A percentile compares a stretch with the other conserved stretches of the same genome.
Evolutionary conservation across 2,888 invertebrate genomes (phyloP).

Genomic region (Chesias legatella): DNA sequence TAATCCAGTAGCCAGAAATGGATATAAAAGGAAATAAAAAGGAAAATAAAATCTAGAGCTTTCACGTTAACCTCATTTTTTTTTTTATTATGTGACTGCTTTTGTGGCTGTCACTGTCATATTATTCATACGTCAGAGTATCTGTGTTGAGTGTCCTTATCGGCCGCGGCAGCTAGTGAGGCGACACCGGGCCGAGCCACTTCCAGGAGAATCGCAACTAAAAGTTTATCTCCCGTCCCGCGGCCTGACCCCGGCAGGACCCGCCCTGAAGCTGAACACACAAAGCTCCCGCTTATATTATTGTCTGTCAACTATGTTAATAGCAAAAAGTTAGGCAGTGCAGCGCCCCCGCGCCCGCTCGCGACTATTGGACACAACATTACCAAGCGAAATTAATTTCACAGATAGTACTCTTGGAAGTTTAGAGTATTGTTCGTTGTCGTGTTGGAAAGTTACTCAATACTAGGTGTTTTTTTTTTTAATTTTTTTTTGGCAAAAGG

Average conservation of each 20-base stretch:
- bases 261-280: background rate
- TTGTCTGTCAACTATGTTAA: conserved; percentile 36
- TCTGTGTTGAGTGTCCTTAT: too few species aligned
- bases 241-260: background rate
- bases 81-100: too few species aligned
- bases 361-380: conserved; percentile 31
- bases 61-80: too few species aligned
- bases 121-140: too few species aligned
- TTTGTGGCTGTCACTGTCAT: too few species aligned
- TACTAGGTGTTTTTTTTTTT: conserved; percentile 11
- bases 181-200: too few species aligned
- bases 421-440: conserved; percentile 25
- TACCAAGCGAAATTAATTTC: conserved; percentile 32
- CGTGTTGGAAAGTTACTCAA: conserved; percentile 12
- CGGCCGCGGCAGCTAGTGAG: too few species aligned
- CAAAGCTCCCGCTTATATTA: conserved; percentile 19
- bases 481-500: background rate
- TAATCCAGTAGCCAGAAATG: too few species aligned
- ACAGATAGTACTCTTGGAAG: conserved; percentile 30
- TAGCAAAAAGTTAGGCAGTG: conserved; percentile 30
- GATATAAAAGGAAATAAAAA: too few species aligned
- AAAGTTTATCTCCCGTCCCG: conserved; percentile 9
- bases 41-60: too few species aligned
- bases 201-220: too few species aligned
- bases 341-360: conserved; percentile 21